phyloP scores from a whole-genome alignment of 2,797 vertebrate genomes.

The Allobates femoralis region DNA sequence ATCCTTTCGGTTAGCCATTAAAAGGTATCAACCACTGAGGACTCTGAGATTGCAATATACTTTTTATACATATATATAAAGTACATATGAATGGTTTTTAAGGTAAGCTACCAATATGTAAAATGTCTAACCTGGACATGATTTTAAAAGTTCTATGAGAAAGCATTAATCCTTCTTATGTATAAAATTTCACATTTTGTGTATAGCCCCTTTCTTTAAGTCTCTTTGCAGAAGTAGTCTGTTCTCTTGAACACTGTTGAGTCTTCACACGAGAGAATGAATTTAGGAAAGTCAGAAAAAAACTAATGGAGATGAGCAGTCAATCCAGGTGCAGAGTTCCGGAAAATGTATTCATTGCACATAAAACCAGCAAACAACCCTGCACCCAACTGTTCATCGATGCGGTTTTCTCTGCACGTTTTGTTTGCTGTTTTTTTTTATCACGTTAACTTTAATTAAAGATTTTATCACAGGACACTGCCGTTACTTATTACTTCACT shows the following conservation, averaged over 20 bases:
- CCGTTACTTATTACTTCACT: slow-evolving; percentile 54
- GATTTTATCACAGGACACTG: slow-evolving; percentile 60
- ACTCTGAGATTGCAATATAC: no score
- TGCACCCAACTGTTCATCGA: slow-evolving; percentile 3
- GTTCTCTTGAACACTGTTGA: slow-evolving; percentile 5
- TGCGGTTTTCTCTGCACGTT: slow-evolving; percentile 39
- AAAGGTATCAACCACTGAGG: no score
- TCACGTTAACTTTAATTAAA: slow-evolving; percentile 62
- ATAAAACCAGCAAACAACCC: slow-evolving; percentile 41
- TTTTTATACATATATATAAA: no score
- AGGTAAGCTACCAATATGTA: not conserved
- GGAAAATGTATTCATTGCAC: slow-evolving; percentile 60
- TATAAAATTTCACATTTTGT: slow-evolving; percentile 28
- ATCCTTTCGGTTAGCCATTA: no score
- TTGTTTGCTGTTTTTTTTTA: slow-evolving; percentile 56
- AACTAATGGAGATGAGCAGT: slow-evolving; percentile 53
- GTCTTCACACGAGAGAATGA: slow-evolving; percentile 11
- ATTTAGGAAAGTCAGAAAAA: slow-evolving; percentile 24
- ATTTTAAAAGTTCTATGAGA: not conserved
- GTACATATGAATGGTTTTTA: no score
- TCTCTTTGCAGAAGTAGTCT: slow-evolving; percentile 8
- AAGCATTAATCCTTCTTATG: not conserved
- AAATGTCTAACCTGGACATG: not conserved
- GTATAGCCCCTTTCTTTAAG: not conserved
- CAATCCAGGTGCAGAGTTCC: slow-evolving; percentile 28